These are phyloP conservation scores for Cyphomyrmex costatus DNA, from an alignment of 1,140 invertebrate species.

Conservation along the genomic window DNA sequence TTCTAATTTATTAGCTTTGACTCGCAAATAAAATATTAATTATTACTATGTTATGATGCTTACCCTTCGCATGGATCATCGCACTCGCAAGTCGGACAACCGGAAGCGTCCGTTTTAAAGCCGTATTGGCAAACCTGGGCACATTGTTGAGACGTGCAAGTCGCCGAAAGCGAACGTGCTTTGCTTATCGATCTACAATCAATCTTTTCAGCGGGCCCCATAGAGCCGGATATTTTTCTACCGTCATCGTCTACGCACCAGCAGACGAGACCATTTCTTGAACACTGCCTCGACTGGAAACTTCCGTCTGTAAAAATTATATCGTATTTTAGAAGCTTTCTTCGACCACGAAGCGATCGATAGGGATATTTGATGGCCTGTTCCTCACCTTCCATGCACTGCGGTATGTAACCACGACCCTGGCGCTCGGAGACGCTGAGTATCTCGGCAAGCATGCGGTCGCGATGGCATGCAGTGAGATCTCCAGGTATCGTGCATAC, in stretches of 20 bases:
- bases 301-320: conserved; percentile 87
- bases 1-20: not conserved
- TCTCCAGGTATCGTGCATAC: conserved; percentile 80
- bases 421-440: conserved; percentile 92
- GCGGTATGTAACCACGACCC: conserved; percentile 93
- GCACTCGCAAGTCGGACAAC: conserved; percentile 94
- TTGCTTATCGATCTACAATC: conserved; percentile 87
- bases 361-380: not conserved
- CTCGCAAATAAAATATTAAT: conserved; percentile 16
- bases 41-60: not conserved
- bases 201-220: conserved; percentile 91
- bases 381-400: conserved; percentile 88
- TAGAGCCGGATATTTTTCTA: conserved; percentile 91
- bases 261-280: conserved; percentile 93
- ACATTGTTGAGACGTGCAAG: conserved; percentile 87
- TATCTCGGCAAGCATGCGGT: conserved; percentile 92
- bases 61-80: conserved; percentile 93
- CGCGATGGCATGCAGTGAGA: conserved; percentile 90
- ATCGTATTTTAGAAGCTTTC: not conserved
- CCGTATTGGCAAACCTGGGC: conserved; percentile 94
- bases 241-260: conserved; percentile 94
- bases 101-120: conserved; percentile 92
- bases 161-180: conserved; percentile 78
- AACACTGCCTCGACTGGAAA: conserved; percentile 92
- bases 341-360: not conserved